These are phyloP conservation scores for Mactra quadrangularis DNA, from an alignment of 1,140 invertebrate species.

Conservation along the genomic window DNA sequence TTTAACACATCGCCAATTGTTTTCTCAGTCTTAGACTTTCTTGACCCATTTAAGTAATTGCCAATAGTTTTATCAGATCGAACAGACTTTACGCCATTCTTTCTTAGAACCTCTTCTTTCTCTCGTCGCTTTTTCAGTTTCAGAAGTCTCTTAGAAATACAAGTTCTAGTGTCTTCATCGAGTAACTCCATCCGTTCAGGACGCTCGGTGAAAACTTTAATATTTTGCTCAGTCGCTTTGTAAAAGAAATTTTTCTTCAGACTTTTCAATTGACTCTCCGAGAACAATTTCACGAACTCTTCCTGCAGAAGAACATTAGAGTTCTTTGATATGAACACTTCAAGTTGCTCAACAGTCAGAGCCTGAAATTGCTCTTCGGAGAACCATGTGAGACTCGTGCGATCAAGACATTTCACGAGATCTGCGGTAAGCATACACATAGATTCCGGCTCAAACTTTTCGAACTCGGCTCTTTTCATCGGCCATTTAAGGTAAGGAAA, in stretches of 20 bases:
- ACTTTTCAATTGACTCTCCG: not conserved
- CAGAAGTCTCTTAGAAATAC: not conserved
- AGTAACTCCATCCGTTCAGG: not conserved
- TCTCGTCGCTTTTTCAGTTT: not conserved
- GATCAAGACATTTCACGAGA: not conserved
- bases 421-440: slow-evolving; percentile 48
- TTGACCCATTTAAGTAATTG: not conserved
- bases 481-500: slow-evolving; percentile 52
- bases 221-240: not conserved
- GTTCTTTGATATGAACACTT: slow-evolving; percentile 10
- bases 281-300: not conserved
- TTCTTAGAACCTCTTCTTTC: not conserved
- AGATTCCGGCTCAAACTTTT: not conserved
- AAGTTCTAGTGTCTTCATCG: not conserved
- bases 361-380: slow-evolving; percentile 9
- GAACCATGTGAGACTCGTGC: not conserved
- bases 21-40: not conserved
- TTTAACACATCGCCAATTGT: not conserved
- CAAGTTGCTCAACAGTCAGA: slow-evolving; percentile 25
- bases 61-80: not conserved
- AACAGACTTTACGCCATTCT: not conserved
- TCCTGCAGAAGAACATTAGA: not conserved
- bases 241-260: slow-evolving; percentile 2
- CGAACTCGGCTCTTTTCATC: not conserved
- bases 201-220: not conserved